Conservation (phyloP, 2,888 invertebrate species). For the Plagodis dolabraria region DNA sequence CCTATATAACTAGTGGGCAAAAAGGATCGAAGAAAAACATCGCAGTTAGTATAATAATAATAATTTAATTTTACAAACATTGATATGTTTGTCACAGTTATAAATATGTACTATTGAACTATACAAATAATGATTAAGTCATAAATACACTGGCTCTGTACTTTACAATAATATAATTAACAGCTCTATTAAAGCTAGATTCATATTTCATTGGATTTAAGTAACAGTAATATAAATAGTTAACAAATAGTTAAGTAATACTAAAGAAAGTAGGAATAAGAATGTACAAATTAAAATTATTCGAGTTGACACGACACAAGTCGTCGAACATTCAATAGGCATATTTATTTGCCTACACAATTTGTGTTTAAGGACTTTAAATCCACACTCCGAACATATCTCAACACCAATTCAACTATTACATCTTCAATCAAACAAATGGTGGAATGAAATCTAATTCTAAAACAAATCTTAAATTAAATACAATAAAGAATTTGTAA, state of each 20-base stretch:
- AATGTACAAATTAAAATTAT: slow-evolving; percentile 69
- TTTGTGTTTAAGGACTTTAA: slow-evolving; percentile 34
- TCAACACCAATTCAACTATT: slow-evolving; percentile 65
- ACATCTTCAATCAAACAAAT: slow-evolving; percentile 52
- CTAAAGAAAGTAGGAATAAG: slow-evolving; percentile 75
- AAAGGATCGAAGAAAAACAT: slow-evolving; percentile 22
- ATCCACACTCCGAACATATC: slow-evolving; percentile 41
- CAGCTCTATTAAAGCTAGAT: slow-evolving; percentile 79
- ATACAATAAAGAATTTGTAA: slow-evolving; percentile 67
- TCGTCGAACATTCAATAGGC: slow-evolving; percentile 39
- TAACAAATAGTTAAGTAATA: slow-evolving; percentile 79
- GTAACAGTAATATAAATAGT: slow-evolving; percentile 82
- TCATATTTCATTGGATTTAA: slow-evolving; percentile 76
- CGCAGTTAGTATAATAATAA: slow-evolving; percentile 63
- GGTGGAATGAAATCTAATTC: slow-evolving; percentile 72
- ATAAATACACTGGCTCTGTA: slow-evolving; percentile 83
- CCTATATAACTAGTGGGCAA: slow-evolving; percentile 2
- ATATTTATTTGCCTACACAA: slow-evolving; percentile 37
- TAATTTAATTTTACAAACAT: slow-evolving; percentile 83
- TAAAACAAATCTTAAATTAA: slow-evolving; percentile 63
- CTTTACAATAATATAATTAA: slow-evolving; percentile 81
- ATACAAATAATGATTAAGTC: slow-evolving; percentile 83
- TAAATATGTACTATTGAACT: slow-evolving; percentile 81
- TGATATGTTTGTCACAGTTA: slow-evolving; percentile 70
- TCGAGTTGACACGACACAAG: slow-evolving; percentile 57